Percentiles rank a stretch among this genome's conserved stretches.
These are phyloP conservation scores for Salarias fasciatus DNA, from an alignment of 2,797 vertebrate species.

Conservation along the genomic window DNA sequence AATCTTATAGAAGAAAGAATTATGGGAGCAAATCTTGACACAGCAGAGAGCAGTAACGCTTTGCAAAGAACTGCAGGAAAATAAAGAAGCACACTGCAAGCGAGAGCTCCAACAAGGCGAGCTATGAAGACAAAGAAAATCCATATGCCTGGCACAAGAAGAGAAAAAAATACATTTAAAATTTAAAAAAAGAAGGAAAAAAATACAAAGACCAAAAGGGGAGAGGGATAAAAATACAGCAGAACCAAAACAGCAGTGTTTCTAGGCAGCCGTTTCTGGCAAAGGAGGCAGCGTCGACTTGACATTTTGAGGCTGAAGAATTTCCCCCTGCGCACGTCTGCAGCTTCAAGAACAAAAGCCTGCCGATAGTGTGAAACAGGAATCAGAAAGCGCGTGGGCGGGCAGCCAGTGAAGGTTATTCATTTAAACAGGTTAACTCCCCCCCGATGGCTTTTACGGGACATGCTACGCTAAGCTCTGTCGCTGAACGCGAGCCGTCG, in stretches of 20 bases:
- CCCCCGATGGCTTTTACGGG: conserved; percentile 29
- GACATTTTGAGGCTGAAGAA: conserved; percentile 70
- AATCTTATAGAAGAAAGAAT: too few relatives aligned
- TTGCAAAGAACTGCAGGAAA: not conserved
- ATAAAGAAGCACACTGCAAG: conserved; percentile 7
- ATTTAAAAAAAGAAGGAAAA: conserved; percentile 20
- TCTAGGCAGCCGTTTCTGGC: conserved; percentile 40
- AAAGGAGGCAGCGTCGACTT: conserved; percentile 29
- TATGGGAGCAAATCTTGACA: too few relatives aligned
- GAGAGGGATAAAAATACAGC: conserved; percentile 40
- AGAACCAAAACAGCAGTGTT: conserved; percentile 4
- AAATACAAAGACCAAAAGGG: conserved; percentile 14
- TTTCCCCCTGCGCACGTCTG: conserved; percentile 42
- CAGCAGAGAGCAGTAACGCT: too few relatives aligned
- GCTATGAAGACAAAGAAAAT: conserved; percentile 29
- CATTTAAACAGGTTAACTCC: conserved; percentile 57
- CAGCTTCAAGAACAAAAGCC: conserved; percentile 46
- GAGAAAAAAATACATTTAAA: conserved; percentile 46
- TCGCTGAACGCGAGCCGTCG: conserved; percentile 12
- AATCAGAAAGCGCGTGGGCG: conserved; percentile 34
- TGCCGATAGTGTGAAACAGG: conserved; percentile 50
- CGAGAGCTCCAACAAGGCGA: not conserved
- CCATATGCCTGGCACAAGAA: conserved; percentile 29
- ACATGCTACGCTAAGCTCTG: conserved; percentile 25
- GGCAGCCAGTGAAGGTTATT: conserved; percentile 40